Evolutionary conservation across 2,888 invertebrate genomes (phyloP).

Genomic region (Ochlodes sylvanus): DNA sequence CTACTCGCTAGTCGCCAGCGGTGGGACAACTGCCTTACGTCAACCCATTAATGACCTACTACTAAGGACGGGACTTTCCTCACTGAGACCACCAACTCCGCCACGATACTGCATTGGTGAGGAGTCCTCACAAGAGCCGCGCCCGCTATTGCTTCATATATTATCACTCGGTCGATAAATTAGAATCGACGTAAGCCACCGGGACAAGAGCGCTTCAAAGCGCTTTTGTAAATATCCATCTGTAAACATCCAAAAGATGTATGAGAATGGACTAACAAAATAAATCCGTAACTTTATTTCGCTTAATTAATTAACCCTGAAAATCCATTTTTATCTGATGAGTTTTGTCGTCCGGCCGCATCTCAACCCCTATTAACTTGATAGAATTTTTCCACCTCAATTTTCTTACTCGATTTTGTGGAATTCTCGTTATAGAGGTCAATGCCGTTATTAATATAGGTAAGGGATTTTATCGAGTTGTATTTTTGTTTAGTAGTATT

Average conservation of each 20-base stretch:
- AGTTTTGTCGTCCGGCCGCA: slow-evolving; percentile 8
- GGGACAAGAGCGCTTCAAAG: too few relatives aligned
- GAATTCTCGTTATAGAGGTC: slow-evolving; percentile 3
- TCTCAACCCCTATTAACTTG: slow-evolving; percentile 16
- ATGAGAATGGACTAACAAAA: not conserved
- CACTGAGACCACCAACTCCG: too few relatives aligned
- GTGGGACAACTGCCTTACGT: too few relatives aligned
- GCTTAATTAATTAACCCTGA: slow-evolving; percentile 23
- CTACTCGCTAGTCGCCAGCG: too few relatives aligned
- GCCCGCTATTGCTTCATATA: too few relatives aligned
- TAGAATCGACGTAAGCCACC: too few relatives aligned
- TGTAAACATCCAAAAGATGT: not conserved
- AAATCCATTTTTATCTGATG: slow-evolving; percentile 11
- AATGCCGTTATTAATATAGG: slow-evolving; percentile 14
- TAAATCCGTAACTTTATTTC: not conserved
- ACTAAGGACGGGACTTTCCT: too few relatives aligned
- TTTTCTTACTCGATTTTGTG: slow-evolving; percentile 18
- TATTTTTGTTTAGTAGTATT: not conserved
- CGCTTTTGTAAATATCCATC: too few relatives aligned
- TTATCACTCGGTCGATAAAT: too few relatives aligned
- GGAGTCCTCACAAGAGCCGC: too few relatives aligned
- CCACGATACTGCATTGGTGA: too few relatives aligned
- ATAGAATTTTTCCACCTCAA: slow-evolving; percentile 22
- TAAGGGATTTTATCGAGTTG: slow-evolving; percentile 4
- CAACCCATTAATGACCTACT: too few relatives aligned